Evolutionary conservation across 2,888 invertebrate species (phyloP).

Genomic region (Caenorhabditis panamensis): DNA sequence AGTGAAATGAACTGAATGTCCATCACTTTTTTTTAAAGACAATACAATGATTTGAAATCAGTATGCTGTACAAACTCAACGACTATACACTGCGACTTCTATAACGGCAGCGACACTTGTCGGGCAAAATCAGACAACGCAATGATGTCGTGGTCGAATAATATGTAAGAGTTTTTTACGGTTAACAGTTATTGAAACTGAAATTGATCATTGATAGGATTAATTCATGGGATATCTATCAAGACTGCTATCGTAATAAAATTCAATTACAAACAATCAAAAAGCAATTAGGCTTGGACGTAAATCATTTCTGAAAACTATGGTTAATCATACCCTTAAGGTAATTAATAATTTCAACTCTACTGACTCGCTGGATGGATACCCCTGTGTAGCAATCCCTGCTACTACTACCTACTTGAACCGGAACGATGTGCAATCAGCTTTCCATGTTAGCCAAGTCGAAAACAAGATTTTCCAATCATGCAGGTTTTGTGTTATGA

Average conservation of each 20-base stretch:
- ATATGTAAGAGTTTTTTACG: slow-evolving; percentile 38
- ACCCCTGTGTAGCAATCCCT: slow-evolving; percentile 64
- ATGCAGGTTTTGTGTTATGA: slow-evolving; percentile 33
- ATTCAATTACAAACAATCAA: slow-evolving; percentile 24
- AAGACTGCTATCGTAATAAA: slow-evolving; percentile 65
- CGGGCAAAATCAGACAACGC: slow-evolving; percentile 54
- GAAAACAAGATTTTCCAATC: no score
- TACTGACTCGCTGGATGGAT: slow-evolving; percentile 58
- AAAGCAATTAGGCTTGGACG: slow-evolving; percentile 47
- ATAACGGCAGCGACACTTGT: slow-evolving; percentile 40
- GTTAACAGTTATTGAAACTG: no score
- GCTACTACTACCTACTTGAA: slow-evolving; percentile 64
- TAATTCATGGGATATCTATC: slow-evolving; percentile 61
- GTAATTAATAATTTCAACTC: slow-evolving; percentile 62
- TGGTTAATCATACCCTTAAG: neutral
- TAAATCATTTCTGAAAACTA: neutral
- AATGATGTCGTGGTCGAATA: slow-evolving; percentile 48
- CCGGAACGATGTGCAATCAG: slow-evolving; percentile 56
- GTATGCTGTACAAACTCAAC: slow-evolving; percentile 57
- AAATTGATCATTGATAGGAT: no score
- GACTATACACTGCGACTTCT: slow-evolving; percentile 60
- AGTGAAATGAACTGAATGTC: neutral
- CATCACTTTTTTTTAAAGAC: slow-evolving; percentile 35
- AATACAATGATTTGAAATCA: slow-evolving; percentile 68
- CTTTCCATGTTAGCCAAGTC: slow-evolving; percentile 72